Conservation (phyloP, 2,797 vertebrate genomes). For the Pogoniulus pusillus region DNA sequence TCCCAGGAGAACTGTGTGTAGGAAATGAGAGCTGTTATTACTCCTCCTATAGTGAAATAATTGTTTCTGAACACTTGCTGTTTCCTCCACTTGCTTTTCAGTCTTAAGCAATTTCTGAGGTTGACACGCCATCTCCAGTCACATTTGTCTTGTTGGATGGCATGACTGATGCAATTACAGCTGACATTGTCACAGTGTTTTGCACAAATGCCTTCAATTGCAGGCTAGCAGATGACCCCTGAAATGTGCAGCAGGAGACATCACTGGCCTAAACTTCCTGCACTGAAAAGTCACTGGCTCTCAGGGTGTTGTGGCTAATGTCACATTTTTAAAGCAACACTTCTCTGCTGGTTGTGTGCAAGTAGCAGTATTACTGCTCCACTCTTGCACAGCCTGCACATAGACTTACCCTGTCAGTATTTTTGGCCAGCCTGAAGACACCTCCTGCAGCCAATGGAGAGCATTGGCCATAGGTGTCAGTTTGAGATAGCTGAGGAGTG, state of each 20-base stretch:
- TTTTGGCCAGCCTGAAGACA: background rate
- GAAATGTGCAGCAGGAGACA: background rate
- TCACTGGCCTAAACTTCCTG: background rate
- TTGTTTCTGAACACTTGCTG: background rate
- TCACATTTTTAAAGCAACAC: background rate
- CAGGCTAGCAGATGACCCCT: background rate
- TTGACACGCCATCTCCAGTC: slow-evolving; percentile 24
- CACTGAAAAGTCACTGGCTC: background rate
- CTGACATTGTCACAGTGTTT: slow-evolving; percentile 11
- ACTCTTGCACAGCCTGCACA: background rate
- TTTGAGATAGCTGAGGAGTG: background rate
- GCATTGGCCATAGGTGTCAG: background rate
- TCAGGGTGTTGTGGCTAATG: background rate
- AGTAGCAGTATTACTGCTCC: background rate
- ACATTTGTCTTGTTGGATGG: background rate
- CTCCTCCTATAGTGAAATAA: background rate
- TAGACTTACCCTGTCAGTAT: background rate
- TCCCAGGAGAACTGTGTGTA: background rate
- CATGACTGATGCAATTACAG: slow-evolving; percentile 26
- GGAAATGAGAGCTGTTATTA: background rate
- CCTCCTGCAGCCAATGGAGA: background rate
- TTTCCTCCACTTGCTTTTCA: slow-evolving; percentile 7
- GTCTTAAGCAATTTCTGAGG: slow-evolving; percentile 14
- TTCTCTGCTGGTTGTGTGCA: background rate
- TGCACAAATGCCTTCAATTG: background rate